These are phyloP conservation scores for Cherax quadricarinatus DNA, from an alignment of 1,140 invertebrate species.

Conservation along the genomic window DNA sequence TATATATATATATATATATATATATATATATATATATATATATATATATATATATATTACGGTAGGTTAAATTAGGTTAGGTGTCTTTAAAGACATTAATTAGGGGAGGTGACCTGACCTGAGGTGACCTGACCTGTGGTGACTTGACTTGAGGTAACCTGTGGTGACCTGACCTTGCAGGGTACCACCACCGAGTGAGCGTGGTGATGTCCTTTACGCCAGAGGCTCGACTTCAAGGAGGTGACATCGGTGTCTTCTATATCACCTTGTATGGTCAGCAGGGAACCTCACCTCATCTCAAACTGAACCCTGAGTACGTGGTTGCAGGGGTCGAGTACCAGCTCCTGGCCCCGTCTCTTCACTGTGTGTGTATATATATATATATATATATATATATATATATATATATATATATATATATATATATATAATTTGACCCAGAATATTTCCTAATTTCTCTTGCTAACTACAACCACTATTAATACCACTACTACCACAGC, in stretches of 20 bases:
- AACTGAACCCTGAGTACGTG: slow-evolving; percentile 75
- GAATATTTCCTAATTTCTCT: too few species aligned
- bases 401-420: background rate
- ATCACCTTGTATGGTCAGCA: slow-evolving; percentile 83
- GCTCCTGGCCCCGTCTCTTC: too few species aligned
- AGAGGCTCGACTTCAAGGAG: slow-evolving; percentile 84
- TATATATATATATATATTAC: too few species aligned
- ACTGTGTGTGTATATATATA: background rate
- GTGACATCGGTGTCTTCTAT: slow-evolving; percentile 85
- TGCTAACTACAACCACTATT: too few species aligned
- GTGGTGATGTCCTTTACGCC: slow-evolving; percentile 85
- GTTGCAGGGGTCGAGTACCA: background rate
- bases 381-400: too few species aligned
- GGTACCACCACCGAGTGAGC: slow-evolving; percentile 85
- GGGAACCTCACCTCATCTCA: slow-evolving; percentile 76
- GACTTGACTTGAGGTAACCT: background rate
- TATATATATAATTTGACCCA: too few species aligned
- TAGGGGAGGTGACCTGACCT: too few species aligned
- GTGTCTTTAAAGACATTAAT: too few species aligned
- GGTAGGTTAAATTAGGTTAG: too few species aligned
- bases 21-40: too few species aligned
- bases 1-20: too few species aligned
- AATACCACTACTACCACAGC: too few species aligned
- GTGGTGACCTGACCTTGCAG: slow-evolving; percentile 76
- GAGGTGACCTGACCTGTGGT: background rate